phyloP scores from a whole-genome alignment of 2,888 invertebrate species.

The Metacarcinus magister region DNA sequence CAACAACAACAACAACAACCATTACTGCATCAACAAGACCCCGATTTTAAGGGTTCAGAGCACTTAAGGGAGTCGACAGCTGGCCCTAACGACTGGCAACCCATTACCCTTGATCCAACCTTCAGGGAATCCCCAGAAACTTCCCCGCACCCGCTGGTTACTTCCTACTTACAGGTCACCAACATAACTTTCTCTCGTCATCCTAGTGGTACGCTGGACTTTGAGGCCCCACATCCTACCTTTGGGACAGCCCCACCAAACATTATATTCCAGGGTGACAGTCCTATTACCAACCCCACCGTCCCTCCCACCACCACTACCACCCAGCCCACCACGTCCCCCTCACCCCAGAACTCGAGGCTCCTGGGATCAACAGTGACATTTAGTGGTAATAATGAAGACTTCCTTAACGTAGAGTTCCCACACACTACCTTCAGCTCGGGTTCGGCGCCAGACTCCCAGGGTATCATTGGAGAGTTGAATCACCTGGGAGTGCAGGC shows the following conservation, averaged over 20 bases:
- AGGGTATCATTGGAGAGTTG: slow-evolving; percentile 6
- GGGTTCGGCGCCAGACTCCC: background rate
- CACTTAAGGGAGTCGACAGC: background rate
- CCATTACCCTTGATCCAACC: background rate
- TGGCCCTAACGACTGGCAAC: background rate
- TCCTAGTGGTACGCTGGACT: background rate
- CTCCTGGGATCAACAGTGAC: background rate
- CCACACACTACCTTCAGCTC: background rate
- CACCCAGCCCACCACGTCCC: background rate
- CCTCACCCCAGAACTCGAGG: background rate
- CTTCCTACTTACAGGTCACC: slow-evolving; percentile 64
- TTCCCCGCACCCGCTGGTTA: slow-evolving; percentile 21
- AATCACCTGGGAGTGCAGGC: slow-evolving; percentile 17
- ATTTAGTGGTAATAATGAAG: background rate
- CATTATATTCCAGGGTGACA: background rate
- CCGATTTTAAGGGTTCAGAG: slow-evolving; percentile 37
- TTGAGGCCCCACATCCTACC: background rate
- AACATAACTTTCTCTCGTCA: slow-evolving; percentile 63
- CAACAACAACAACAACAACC: background rate
- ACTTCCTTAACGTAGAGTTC: background rate
- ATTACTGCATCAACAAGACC: background rate
- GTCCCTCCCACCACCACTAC: background rate
- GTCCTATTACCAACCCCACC: background rate
- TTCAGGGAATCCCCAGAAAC: background rate
- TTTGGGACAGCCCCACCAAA: background rate